Conservation (phyloP, 2,113 vertebrate genomes). For the Apus apus region DNA sequence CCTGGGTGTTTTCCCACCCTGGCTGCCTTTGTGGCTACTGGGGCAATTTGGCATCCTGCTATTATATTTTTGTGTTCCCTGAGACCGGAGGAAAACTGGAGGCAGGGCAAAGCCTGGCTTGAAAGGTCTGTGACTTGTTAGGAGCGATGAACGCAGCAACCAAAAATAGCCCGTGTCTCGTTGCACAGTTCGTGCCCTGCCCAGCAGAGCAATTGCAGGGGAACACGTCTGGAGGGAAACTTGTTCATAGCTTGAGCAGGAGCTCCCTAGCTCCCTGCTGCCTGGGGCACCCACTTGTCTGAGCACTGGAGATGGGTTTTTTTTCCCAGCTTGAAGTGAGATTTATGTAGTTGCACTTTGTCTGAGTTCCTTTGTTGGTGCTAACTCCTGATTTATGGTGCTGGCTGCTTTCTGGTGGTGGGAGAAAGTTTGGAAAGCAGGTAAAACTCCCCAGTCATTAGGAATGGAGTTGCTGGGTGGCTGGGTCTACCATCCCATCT, state of each 20-base stretch:
- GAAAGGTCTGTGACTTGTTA: slow-evolving; percentile 59
- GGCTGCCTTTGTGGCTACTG: slow-evolving; percentile 17
- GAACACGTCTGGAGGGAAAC: neutral
- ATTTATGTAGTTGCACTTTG: neutral
- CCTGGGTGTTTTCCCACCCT: slow-evolving; percentile 4
- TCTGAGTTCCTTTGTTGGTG: neutral
- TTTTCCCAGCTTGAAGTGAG: neutral
- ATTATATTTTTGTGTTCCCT: slow-evolving; percentile 57
- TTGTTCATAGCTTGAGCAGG: neutral
- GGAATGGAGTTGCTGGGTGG: neutral
- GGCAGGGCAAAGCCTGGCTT: slow-evolving; percentile 31
- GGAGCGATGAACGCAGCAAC: neutral
- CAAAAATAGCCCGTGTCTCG: slow-evolving; percentile 44
- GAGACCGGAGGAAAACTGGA: slow-evolving; percentile 19
- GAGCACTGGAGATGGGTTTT: neutral
- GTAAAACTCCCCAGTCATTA: neutral
- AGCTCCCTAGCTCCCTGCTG: neutral
- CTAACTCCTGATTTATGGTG: neutral
- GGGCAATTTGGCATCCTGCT: slow-evolving; percentile 57
- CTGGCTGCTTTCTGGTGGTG: neutral
- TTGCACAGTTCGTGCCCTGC: slow-evolving; percentile 26
- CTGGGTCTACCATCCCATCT: neutral
- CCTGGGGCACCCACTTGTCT: neutral
- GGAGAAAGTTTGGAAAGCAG: neutral
- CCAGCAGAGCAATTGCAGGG: slow-evolving; percentile 34